Conservation (phyloP, 1,140 invertebrate species). For the Dendrolimus punctatus region DNA sequence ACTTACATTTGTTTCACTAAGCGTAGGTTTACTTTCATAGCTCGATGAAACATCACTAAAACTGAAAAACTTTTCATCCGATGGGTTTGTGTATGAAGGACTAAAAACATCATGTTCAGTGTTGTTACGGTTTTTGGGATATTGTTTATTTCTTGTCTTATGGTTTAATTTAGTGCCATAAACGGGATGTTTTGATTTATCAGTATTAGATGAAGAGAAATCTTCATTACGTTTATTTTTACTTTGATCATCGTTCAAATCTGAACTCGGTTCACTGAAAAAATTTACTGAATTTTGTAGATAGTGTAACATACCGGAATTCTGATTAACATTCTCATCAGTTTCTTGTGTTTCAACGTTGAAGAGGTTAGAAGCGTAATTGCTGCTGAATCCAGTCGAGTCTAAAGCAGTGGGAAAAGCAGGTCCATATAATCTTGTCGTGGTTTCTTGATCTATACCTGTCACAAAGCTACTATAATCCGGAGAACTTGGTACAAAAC, state of each 20-base stretch:
- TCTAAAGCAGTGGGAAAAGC: conserved; percentile 54
- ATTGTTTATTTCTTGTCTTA: conserved; percentile 27
- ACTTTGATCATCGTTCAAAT: conserved; percentile 17
- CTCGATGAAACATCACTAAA: conserved; percentile 14
- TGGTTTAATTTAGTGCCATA: conserved; percentile 53
- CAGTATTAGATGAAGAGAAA: conserved; percentile 13
- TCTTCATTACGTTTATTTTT: conserved; percentile 20
- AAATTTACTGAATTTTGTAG: conserved; percentile 29
- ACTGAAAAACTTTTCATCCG: conserved; percentile 18
- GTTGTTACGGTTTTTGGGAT: conserved; percentile 29
- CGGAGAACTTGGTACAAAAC: conserved; percentile 54
- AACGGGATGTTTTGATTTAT: conserved; percentile 32
- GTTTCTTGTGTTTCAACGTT: conserved; percentile 18
- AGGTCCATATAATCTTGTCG: conserved; percentile 49
- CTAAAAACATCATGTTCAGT: conserved; percentile 26
- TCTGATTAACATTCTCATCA: conserved; percentile 20
- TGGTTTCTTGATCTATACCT: conserved; percentile 35
- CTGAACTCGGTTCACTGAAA: conserved; percentile 31
- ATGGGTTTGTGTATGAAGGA: conserved; percentile 10
- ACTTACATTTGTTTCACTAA: conserved; percentile 18
- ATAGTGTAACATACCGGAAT: conserved; percentile 32
- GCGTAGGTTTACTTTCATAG: conserved; percentile 18
- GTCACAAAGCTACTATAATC: conserved; percentile 44
- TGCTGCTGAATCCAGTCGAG: conserved; percentile 29
- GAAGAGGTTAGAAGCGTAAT: conserved; percentile 23